Percentiles rank a stretch among this genome's conserved stretches.
Evolutionary conservation across 1,140 invertebrate species (phyloP).

Genomic region (Conus ventricosus): DNA sequence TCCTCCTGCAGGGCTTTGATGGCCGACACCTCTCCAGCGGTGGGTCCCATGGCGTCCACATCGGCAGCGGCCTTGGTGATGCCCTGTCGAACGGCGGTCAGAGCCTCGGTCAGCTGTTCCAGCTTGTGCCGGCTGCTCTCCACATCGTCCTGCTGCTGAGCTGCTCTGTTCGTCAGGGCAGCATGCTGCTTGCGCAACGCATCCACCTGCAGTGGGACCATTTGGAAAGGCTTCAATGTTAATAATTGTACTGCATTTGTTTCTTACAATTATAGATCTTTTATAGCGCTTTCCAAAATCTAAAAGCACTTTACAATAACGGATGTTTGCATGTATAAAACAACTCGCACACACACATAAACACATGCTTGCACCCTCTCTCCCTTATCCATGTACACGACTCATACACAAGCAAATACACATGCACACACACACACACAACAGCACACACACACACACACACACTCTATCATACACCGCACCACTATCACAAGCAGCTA

Average conservation of each 20-base stretch:
- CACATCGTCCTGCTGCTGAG: slow-evolving; percentile 85
- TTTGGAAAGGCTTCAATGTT: not conserved
- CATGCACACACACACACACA: too few relatives aligned
- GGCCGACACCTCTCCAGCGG: slow-evolving; percentile 92
- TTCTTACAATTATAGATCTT: too few relatives aligned
- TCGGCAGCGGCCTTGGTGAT: slow-evolving; percentile 86
- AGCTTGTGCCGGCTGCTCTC: slow-evolving; percentile 84
- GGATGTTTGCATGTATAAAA: too few relatives aligned
- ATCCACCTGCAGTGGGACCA: slow-evolving; percentile 80
- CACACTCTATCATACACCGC: too few relatives aligned
- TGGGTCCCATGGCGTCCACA: slow-evolving; percentile 85
- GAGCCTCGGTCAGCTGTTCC: slow-evolving; percentile 84
- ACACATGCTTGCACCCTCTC: too few relatives aligned
- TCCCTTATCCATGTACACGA: too few relatives aligned
- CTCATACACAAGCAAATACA: too few relatives aligned
- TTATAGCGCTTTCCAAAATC: too few relatives aligned
- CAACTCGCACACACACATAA: too few relatives aligned
- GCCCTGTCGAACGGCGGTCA: slow-evolving; percentile 78
- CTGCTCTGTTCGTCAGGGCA: slow-evolving; percentile 86
- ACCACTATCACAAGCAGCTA: too few relatives aligned
- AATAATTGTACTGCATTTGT: not conserved
- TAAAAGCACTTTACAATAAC: too few relatives aligned
- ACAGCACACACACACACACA: too few relatives aligned
- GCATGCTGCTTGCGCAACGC: slow-evolving; percentile 85
- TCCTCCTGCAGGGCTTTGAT: slow-evolving; percentile 94